Evolutionary conservation across 2,797 vertebrate species (phyloP).

Genomic region (Lerista edwardsae): DNA sequence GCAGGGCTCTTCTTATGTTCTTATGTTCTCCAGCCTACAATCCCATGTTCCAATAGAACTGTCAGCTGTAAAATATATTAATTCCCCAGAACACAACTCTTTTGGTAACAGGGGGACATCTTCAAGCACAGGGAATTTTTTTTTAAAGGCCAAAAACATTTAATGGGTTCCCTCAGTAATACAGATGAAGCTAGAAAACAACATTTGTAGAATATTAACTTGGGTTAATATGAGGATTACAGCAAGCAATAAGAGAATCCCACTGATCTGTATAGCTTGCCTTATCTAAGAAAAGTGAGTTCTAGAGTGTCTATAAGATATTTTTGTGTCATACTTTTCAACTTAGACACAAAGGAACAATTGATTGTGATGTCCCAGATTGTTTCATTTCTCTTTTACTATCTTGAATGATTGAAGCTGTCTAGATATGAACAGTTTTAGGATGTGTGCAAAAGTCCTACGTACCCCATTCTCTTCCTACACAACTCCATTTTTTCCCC

Average conservation of each 20-base stretch:
- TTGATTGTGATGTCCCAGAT: neutral
- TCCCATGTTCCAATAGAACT: too few species aligned
- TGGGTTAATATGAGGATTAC: neutral
- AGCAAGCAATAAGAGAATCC: slow-evolving; percentile 33
- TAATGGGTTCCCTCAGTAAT: neutral
- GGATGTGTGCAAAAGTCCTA: slow-evolving; percentile 22
- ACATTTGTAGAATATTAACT: neutral
- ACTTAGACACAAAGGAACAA: slow-evolving; percentile 1
- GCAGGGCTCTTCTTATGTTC: too few species aligned
- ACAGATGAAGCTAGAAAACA: neutral
- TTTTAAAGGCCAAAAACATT: neutral
- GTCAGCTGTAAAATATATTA: too few species aligned
- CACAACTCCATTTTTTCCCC: slow-evolving; percentile 9
- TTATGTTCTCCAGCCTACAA: too few species aligned
- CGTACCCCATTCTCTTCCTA: neutral
- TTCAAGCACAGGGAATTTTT: too few species aligned
- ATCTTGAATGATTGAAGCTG: neutral
- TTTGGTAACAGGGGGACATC: too few species aligned
- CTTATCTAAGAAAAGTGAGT: neutral
- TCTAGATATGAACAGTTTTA: slow-evolving; percentile 27
- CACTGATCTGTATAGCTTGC: neutral
- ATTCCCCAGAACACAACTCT: too few species aligned
- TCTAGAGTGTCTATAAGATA: neutral
- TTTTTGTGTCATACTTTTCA: slow-evolving; percentile 10
- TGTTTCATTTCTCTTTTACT: slow-evolving; percentile 21